These are phyloP conservation scores for Hipparchia semele DNA, from an alignment of 2,888 invertebrate species.

Conservation along the genomic window DNA sequence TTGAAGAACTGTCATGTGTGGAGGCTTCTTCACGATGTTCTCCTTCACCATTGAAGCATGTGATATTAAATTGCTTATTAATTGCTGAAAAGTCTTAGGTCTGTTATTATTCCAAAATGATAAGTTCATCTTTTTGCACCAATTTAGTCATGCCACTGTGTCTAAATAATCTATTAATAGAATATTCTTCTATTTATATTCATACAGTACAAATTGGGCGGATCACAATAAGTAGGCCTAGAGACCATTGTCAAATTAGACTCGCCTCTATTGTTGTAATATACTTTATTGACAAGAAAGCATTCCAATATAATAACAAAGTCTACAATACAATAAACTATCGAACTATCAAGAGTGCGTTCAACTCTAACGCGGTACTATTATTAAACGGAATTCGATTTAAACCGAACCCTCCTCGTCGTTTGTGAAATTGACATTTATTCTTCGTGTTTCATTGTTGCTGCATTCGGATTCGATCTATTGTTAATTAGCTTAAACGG, in stretches of 20 bases:
- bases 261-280: conserved; percentile 19
- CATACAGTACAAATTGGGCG: neutral
- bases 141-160: neutral
- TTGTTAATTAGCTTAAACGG: conserved; percentile 82
- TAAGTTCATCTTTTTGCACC: too few species aligned
- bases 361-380: conserved; percentile 80
- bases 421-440: conserved; percentile 83
- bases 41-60: too few species aligned
- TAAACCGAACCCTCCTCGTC: conserved; percentile 81
- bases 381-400: conserved; percentile 83
- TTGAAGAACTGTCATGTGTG: too few species aligned
- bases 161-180: neutral
- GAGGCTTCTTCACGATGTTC: too few species aligned
- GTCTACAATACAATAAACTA: conserved; percentile 66
- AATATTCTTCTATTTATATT: neutral
- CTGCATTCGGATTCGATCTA: conserved; percentile 79
- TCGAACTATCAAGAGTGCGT: conserved; percentile 77
- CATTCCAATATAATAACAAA: conserved; percentile 47
- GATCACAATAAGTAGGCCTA: conserved; percentile 3
- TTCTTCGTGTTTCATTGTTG: conserved; percentile 83
- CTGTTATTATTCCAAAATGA: too few species aligned
- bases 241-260: conserved; percentile 17
- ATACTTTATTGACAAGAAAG: conserved; percentile 34
- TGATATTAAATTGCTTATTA: too few species aligned
- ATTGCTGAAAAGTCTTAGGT: too few species aligned